Base-by-base conservation (phyloP, 2,888 invertebrate genomes). In the Lithophane semibrunnea region DNA sequence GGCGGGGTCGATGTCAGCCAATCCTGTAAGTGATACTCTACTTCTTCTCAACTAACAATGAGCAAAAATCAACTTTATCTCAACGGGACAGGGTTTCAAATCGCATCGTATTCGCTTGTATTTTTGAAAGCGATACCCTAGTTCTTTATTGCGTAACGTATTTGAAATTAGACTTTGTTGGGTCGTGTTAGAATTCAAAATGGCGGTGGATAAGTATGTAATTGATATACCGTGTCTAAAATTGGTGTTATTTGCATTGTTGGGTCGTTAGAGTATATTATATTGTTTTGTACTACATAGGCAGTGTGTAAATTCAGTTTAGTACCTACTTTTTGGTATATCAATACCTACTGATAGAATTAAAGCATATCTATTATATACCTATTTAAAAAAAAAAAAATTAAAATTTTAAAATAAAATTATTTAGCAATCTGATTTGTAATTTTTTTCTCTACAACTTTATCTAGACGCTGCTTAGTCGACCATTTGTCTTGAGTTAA, bases 21-120 rank as follows among this genome's bases (percentile, higher is more conserved):
- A 96, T 96, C 96, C 93, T 95, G 96, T 96, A 96, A 96, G 93
- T 94, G 96, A 96, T 95, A 96, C 96, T 94, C 91, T 93, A 93
- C 94, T 95, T 95, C 95, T 95, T 95, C 93, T 93, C 86, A 84
- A 91, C 83, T 74, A 75, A 77, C 24, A 58, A 49, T 90, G 91
- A 81, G 47, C 64, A 2, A 93, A 89, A 89, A 70, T 12, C 78
- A 65, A 88, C 90, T 82, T 77, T 92, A 91, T 9, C 0, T 0
- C 0, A 0, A 3, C 0, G 0, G 0, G 0, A 37, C 88, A 93
- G 76, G 86, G 92, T 85, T 85, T 63, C 88, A 86, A 90, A 83
- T 92, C 61, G 77, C 18, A 63, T 56, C 42, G 49, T n/a, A 12
- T n/a, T 66, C 65, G 76, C 64, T 67, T 37, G 44, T 72, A 88